These are phyloP conservation scores for Echinarachnius parma DNA, from an alignment of 53 echinoderm and acorn worm species.

Conservation along the genomic window DNA sequence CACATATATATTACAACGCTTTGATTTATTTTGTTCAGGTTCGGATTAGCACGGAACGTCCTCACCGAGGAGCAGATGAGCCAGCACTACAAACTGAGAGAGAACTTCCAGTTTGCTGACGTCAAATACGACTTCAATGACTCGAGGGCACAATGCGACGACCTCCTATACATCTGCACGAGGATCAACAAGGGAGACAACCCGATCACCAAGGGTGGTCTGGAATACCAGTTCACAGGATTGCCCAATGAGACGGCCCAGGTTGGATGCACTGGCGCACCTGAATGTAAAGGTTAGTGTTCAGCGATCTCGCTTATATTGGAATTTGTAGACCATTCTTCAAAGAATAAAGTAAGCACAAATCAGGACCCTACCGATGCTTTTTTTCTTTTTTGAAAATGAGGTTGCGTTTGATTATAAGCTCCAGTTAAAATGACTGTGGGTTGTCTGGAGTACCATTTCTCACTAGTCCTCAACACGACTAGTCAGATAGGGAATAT, in stretches of 20 bases:
- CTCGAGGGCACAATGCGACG: slow-evolving; percentile 50
- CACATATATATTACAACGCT: too few relatives aligned
- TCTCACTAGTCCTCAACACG: too few relatives aligned
- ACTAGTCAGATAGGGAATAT: too few relatives aligned
- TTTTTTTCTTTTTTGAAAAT: too few relatives aligned
- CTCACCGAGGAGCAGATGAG: slow-evolving; percentile 19
- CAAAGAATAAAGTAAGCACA: too few relatives aligned
- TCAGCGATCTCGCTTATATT: too few relatives aligned
- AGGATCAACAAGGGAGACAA: slow-evolving; percentile 67
- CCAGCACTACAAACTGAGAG: slow-evolving; percentile 48
- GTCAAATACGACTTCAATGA: slow-evolving; percentile 47
- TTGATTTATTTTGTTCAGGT: too few relatives aligned
- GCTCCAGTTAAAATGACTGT: too few relatives aligned
- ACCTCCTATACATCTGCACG: slow-evolving; percentile 68
- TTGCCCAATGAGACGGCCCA: slow-evolving; percentile 55
- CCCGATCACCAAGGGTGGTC: slow-evolving; percentile 48
- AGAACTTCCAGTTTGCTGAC: slow-evolving; percentile 39
- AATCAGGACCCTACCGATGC: too few relatives aligned
- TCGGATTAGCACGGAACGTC: slow-evolving; percentile 15
- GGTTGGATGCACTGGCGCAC: slow-evolving; percentile 62
- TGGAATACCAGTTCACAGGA: slow-evolving; percentile 50
- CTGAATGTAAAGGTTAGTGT: slow-evolving; percentile 83
- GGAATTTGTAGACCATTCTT: too few relatives aligned
- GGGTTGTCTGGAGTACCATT: too few relatives aligned
- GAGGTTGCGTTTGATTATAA: too few relatives aligned